Conservation (phyloP, 2,113 vertebrate genomes). For the Myocastor coypus region DNA sequence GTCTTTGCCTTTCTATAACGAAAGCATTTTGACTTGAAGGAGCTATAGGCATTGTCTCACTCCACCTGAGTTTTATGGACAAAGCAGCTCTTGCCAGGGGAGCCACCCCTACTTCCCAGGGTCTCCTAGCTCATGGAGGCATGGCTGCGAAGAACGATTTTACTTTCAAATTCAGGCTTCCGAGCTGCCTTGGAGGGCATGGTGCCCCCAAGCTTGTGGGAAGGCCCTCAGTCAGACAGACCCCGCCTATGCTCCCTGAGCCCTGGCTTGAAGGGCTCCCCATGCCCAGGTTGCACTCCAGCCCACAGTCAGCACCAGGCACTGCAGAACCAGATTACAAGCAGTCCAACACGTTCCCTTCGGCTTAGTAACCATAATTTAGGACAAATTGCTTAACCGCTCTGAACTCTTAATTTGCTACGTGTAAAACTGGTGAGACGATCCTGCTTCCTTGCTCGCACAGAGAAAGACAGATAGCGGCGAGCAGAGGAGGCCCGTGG, state of each 20-base stretch:
- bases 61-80: neutral
- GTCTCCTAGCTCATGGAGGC: neutral
- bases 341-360: neutral
- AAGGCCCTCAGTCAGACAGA: neutral
- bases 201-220: neutral
- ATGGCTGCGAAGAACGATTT: neutral
- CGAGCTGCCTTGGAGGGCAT: neutral
- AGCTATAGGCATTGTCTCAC: neutral
- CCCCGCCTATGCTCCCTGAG: neutral
- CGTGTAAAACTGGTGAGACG: neutral
- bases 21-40: neutral
- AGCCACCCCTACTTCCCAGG: neutral
- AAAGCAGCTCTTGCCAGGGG: neutral
- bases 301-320: neutral
- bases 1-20: neutral
- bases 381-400: slow-evolving; percentile 14
- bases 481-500: neutral
- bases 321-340: neutral
- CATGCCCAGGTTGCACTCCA: neutral
- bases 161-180: slow-evolving; percentile 16
- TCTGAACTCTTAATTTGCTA: neutral
- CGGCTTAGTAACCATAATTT: neutral
- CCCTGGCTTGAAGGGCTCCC: neutral
- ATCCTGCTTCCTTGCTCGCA: neutral
- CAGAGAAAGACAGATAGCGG: neutral